Evolutionary conservation across 2,888 invertebrate species (phyloP), one percentile per base, ranked within the genome.

Genomic region (Scaeva pyrastri): DNA sequence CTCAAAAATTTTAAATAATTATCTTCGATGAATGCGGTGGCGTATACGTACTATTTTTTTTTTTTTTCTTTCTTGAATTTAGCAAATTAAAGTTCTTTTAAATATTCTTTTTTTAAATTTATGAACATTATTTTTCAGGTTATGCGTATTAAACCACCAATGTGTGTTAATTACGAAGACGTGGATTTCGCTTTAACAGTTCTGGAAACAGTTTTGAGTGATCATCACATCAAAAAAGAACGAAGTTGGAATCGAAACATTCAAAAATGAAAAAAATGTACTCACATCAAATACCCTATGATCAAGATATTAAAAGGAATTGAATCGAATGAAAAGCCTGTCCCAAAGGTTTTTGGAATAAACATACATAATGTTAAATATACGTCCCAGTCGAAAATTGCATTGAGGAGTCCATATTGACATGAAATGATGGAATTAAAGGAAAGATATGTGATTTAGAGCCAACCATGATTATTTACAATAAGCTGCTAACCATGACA

Each of bases 71-170:
- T 39, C 8, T 31, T 31, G 31, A 31, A 7, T 31, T 31, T 31
- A 2, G 8, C 1, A 31, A 31, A 16, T 8, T 16, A 2, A n/a
- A n/a, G n/a, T n/a, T n/a, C n/a, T n/a, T n/a, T n/a, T n/a, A n/a
- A n/a, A n/a, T n/a, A n/a, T n/a, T n/a, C n/a, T 31, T 31, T 52
- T 23, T n/a, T 2, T 21, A 43, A 62, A 19, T 16, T 26, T 31
- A 5, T n/a, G 39, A 2, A 19, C 1, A 14, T 8, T 10, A 5
- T 26, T 16, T 77, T 64, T 14, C 93, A 98, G 97, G 96, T 97
- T 0, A 93, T 99, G 77, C 94, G 98, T 89, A 95, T 99, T 85
- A 97, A 98, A 91, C 99, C 99, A 14, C 99, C 99, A 0, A 96
- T 99, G 96, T 99, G 98, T 91, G 94, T 99, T 76, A 96, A 95